phyloP scores from a whole-genome alignment of 1,140 invertebrate species.

The Drosophila rufa region DNA sequence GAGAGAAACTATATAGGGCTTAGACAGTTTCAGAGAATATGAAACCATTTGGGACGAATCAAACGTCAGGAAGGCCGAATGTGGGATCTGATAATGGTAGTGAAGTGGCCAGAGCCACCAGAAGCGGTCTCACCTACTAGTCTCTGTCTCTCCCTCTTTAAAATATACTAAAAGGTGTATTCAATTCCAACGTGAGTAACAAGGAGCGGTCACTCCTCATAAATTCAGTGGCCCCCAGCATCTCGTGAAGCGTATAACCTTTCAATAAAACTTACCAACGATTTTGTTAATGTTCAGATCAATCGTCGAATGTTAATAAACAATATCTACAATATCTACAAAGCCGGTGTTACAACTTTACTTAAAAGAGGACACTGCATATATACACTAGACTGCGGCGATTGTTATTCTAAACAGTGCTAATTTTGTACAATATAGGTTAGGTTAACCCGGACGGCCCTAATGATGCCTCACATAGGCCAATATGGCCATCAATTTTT shows the following conservation, averaged over 20 bases:
- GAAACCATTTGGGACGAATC: too few species aligned
- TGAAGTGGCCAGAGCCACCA: not conserved
- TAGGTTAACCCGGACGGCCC: too few species aligned
- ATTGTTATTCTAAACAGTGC: too few species aligned
- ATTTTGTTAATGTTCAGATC: not conserved
- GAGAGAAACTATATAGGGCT: too few species aligned
- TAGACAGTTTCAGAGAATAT: too few species aligned
- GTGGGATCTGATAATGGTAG: not conserved
- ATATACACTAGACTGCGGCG: too few species aligned
- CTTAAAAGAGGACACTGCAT: not conserved
- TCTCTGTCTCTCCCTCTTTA: not conserved
- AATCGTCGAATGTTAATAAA: not conserved
- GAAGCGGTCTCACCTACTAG: too few species aligned
- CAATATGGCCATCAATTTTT: too few species aligned
- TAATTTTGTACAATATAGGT: too few species aligned
- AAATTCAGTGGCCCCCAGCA: not conserved
- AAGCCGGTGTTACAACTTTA: not conserved
- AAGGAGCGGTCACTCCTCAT: not conserved
- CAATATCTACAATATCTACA: not conserved
- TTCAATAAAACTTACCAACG: not conserved
- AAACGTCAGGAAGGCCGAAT: too few species aligned
- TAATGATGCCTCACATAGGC: too few species aligned
- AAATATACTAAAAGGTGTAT: not conserved
- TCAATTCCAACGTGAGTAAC: not conserved
- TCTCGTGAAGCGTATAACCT: not conserved